Base-by-base conservation (phyloP, 2,888 invertebrate species). In the Hypena proboscidalis region DNA sequence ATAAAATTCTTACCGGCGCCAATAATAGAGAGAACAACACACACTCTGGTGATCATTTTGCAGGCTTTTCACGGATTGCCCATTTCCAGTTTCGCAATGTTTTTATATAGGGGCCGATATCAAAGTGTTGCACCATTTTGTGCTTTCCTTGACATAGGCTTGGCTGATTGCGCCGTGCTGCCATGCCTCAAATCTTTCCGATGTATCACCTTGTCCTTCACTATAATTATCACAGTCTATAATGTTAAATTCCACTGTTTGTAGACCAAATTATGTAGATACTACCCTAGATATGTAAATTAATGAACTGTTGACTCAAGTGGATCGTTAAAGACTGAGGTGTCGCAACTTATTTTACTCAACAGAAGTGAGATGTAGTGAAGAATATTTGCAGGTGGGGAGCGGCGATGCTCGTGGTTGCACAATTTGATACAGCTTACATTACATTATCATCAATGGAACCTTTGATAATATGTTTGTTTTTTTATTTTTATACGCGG, bases 31-130 rank as follows among this genome's bases (percentile, higher is more conserved):
- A 40, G 61, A 60, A 59, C 54, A 52, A 29, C 27, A 64, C 32
- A 44, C 61, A 57, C 73, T 71, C 76, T 49, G 48, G 72, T 62
- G 72, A 54, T 55, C 87, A 88, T 88, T 77, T 79, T 81, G 83
- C 63, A 45, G 53, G 56, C 66, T 72, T 74, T 74, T 48, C 60
- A 67, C 73, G 61, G 62, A 69, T n/a, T 77, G 70, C 74, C 69
- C 69, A 70, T 68, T 69, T 52, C 47, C 43, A 41, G 59, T 46
- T 53, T 59, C 50, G 67, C 62, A 68, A 54, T 62, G 71, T 70
- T 76, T 72, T 77, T 86, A 82, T 86, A 87, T 85, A 83, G 73
- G 82, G 80, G 82, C 78, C 67, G 71, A 67, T 84, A 85, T 80
- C 85, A 69, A 63, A 56, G 45, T 53, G 72, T 52, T 58, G 46